phyloP scores from a whole-genome alignment of 2,797 vertebrate genomes.

The Cephalopachus bancanus region DNA sequence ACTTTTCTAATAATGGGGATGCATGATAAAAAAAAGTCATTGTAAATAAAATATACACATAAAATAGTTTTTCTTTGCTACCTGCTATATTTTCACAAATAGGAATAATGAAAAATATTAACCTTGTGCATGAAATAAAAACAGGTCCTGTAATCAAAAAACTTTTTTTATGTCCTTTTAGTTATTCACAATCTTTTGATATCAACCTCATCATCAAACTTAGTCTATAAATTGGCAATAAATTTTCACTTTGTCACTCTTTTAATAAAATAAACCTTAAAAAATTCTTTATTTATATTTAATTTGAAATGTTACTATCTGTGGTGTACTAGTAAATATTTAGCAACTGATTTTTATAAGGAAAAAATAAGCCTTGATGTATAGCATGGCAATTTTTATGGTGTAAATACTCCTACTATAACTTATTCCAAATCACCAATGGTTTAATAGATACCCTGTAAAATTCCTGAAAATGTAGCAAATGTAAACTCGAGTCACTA shows the following conservation, averaged over 20 bases:
- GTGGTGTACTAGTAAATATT: not conserved
- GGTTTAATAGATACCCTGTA: not conserved
- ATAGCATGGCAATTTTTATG: not conserved
- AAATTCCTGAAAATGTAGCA: constrained; percentile 35
- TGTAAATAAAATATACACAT: not conserved
- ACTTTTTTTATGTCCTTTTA: not conserved
- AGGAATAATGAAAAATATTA: not conserved
- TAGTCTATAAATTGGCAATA: not conserved
- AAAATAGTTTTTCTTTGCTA: not conserved
- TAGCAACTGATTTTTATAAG: not conserved
- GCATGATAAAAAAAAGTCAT: not conserved
- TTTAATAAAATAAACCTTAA: constrained; percentile 31
- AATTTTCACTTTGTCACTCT: not conserved
- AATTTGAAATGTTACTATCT: not conserved
- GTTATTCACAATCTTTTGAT: not conserved
- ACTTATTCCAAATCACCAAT: not conserved
- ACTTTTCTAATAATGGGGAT: not conserved
- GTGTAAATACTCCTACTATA: not conserved
- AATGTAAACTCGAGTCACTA: not conserved
- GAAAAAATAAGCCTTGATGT: not conserved
- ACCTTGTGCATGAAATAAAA: not conserved
- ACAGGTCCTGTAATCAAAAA: not conserved
- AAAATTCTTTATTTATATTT: not conserved
- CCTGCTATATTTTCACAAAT: not conserved
- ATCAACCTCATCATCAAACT: not conserved